A percentile compares a stretch with the other conserved stretches of the same genome.
Conservation (phyloP, 2,797 vertebrate genomes). For the Corythornis leucogaster region DNA sequence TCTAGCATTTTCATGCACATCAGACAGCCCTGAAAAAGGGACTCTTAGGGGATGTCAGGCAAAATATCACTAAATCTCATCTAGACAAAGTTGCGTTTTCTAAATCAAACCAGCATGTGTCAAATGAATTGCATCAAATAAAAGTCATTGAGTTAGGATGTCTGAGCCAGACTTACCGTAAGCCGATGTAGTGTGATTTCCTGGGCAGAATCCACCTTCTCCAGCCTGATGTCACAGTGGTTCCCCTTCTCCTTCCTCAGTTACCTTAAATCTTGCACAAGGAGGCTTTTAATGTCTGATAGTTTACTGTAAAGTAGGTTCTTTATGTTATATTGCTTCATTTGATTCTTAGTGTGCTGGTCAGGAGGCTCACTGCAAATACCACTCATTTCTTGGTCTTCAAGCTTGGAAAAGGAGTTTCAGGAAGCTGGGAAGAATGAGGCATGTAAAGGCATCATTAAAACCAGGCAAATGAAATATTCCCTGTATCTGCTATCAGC, state of each 20-base stretch:
- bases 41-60: background rate
- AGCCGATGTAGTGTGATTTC: background rate
- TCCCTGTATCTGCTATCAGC: background rate
- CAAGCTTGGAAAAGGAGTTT: background rate
- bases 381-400: background rate
- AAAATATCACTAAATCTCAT: background rate
- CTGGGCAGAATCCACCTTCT: background rate
- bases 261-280: background rate
- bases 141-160: background rate
- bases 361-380: background rate
- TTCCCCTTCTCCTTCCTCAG: background rate
- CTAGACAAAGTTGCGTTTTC: background rate
- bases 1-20: background rate
- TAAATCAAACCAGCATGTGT: background rate
- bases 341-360: background rate
- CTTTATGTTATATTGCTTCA: background rate
- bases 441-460: background rate
- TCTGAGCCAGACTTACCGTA: background rate
- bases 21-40: background rate
- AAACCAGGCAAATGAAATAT: background rate
- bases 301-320: background rate
- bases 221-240: background rate
- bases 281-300: background rate
- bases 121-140: background rate
- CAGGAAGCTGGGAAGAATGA: background rate